phyloP scores from a whole-genome alignment of 2,113 vertebrate species.

The Mugil cephalus region DNA sequence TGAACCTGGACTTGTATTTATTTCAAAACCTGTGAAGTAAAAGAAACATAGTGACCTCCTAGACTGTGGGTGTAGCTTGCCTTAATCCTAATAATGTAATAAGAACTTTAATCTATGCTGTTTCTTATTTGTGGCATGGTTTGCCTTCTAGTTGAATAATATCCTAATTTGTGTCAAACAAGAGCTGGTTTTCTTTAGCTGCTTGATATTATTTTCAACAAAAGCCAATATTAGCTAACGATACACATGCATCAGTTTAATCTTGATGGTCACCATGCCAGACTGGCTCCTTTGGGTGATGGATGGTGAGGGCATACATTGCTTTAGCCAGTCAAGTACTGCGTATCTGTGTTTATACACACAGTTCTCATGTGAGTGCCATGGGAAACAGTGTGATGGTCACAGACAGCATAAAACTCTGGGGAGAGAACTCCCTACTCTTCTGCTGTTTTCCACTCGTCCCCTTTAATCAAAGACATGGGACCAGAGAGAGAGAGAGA shows the following conservation, averaged over 20 bases:
- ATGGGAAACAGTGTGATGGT: slow-evolving; percentile 58
- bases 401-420: slow-evolving; percentile 51
- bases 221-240: too few species aligned
- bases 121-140: too few species aligned
- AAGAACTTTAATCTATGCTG: too few species aligned
- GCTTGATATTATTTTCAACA: too few species aligned
- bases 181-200: too few species aligned
- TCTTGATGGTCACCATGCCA: not conserved
- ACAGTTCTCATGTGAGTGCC: slow-evolving; percentile 30
- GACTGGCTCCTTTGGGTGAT: not conserved
- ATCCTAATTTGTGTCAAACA: too few species aligned
- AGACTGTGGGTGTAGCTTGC: too few species aligned
- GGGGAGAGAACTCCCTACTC: slow-evolving; percentile 45
- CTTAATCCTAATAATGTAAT: too few species aligned
- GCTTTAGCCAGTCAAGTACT: not conserved
- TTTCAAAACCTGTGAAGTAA: too few species aligned
- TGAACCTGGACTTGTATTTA: too few species aligned
- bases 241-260: not conserved
- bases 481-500: slow-evolving; percentile 31
- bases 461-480: slow-evolving; percentile 66
- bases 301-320: not conserved
- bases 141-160: too few species aligned
- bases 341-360: not conserved
- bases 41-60: too few species aligned
- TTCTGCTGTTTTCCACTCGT: slow-evolving; percentile 55